Base-by-base conservation (phyloP, 2,888 invertebrate genomes). In the Stomorhina lunata region DNA sequence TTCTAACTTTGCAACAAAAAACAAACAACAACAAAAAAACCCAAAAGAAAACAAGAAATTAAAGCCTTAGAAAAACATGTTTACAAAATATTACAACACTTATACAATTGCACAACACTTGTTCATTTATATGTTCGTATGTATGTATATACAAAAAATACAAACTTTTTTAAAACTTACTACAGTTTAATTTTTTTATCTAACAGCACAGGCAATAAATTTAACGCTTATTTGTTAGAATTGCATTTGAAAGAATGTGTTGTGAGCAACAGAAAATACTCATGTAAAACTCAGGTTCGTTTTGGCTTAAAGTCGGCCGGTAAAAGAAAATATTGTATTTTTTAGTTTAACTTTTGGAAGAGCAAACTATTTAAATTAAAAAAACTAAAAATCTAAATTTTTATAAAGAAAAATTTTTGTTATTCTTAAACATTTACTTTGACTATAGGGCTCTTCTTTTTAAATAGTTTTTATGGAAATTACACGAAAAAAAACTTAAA, bases 211-310 rank as follows among this genome's bases (percentile, higher is more conserved):
- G 63, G 84, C 53, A 85, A 85, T 84, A 85, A 85, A 85, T 85
- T 85, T 81, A 25, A 78, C 61, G 79, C 85, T 85, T 85, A 81
- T 84, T 85, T 84, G 81, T 78, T 66, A 63, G 71, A 69, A 37
- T 68, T 65, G 32, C 43, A 34, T 68, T 68, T 48, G 7, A 53
- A 37, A 32, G 25, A 40, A 45, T 20, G 22, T 53, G 43, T 17
- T 43, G 17, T 6, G 17, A 55, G 15, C n/a, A n/a, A 40, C 6
- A 9, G 7, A 66, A 68, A 82, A 65, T 45, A 32, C 20, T 53
- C 27, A 32, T 75, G 55, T 69, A 69, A 75, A 81, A 68, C 78
- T 75, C 69, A 78, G 63, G 68, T 82, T n/a, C 65, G 53, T 69
- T 65, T 65, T 66, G 29, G 66, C 55, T 66, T 59, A 66, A 29